phyloP scores from a whole-genome alignment of 1,140 invertebrate species.

The Drosophila baimaii region DNA sequence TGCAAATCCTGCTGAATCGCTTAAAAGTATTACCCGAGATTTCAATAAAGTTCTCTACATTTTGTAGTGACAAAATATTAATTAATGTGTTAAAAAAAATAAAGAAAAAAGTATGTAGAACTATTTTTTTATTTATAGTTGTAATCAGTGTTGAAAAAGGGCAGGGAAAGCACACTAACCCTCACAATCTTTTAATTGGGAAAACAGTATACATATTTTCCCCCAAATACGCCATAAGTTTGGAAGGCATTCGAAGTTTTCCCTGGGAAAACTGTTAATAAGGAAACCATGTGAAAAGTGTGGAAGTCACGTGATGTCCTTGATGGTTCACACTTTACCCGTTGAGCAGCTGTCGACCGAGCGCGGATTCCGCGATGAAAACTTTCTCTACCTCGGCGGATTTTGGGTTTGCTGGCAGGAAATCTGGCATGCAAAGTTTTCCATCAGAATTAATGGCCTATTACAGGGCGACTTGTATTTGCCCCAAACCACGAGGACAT shows the following conservation, averaged over 20 bases:
- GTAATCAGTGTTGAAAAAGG: too few relatives aligned
- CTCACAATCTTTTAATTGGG: neutral
- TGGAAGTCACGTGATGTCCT: constrained; percentile 42
- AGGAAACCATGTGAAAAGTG: constrained; percentile 18
- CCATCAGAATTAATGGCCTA: constrained; percentile 58
- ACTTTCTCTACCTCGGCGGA: constrained; percentile 14
- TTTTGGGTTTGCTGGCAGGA: too few relatives aligned
- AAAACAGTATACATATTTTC: neutral
- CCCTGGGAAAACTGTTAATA: neutral
- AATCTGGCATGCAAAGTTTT: constrained; percentile 50
- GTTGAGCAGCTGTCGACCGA: constrained; percentile 7
- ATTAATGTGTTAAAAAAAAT: neutral
- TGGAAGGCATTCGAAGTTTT: constrained; percentile 20
- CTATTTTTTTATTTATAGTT: too few relatives aligned
- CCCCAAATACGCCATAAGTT: neutral
- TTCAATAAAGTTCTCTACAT: constrained; percentile 36
- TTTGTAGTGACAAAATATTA: constrained; percentile 1
- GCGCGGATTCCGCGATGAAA: constrained; percentile 11
- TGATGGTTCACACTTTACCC: constrained; percentile 29
- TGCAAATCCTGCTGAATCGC: constrained; percentile 26
- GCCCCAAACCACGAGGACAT: constrained; percentile 39
- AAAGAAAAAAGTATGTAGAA: too few relatives aligned
- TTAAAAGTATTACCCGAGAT: constrained; percentile 47
- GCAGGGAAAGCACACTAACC: too few relatives aligned
- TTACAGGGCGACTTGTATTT: constrained; percentile 39